Base-by-base conservation (phyloP, 1,140 invertebrate genomes). In the Musca vetustissima region DNA sequence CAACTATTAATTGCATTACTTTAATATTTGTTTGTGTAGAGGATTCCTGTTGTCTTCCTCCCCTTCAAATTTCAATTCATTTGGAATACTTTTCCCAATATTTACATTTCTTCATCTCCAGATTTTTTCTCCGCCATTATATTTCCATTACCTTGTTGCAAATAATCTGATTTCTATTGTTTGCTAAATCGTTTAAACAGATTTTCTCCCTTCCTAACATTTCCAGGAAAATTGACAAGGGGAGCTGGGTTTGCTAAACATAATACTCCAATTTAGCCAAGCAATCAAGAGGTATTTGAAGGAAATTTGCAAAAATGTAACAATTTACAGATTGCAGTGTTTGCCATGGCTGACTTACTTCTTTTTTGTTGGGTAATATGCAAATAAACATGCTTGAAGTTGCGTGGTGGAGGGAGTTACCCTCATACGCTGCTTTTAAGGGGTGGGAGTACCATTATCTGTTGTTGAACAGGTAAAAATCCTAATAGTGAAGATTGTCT, bases 211-310 rank as follows among this genome's bases (percentile, higher is more conserved):
- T 19, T 53, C 1, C n/a, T 11, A 1, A 43, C 2, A 43, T 43
- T 43, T 43, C 1, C 36, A 13, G 6, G 36, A 43, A 8, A 13
- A 2, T 28, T 28, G 22, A 17, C 6, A 17, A n/a, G 17, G 17
- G 17, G 8, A 53, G 50, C 17, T 4, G 1, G 17, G 7, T n/a
- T n/a, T n/a, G n/a, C 28, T 61, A 61, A 61, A 61, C 57, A 61
- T 61, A 61, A 61, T 36, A 61, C 57, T 43, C 28, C 36, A 36
- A 32, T 61, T 61, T 61, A 61, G 19, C n/a, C n/a, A n/a, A n/a
- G 36, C 57, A 61, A 65, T 65, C 64, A 65, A 49, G 24, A 65
- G 43, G 43, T 50, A 65, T 65, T 49, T 50, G 32, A 65, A 48
- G 36, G 7, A 43, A 48, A 48, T 24, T 49, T 28, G 48, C 19